Evolutionary conservation across 2,797 vertebrate species (phyloP).

Genomic region (Kryptolebias ocellatus): DNA sequence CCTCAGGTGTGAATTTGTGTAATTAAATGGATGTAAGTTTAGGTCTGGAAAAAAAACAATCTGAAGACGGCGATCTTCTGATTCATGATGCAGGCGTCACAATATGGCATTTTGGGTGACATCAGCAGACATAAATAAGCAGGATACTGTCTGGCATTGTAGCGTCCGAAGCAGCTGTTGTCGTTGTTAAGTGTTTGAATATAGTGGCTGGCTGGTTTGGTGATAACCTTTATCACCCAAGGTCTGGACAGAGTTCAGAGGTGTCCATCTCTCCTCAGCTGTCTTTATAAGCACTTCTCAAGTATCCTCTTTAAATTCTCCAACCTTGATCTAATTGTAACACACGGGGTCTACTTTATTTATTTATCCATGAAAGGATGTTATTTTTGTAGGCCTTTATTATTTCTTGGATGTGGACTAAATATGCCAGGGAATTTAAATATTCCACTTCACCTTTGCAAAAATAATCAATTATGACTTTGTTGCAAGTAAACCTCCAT

Average conservation of each 20-base stretch:
- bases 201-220: constrained; percentile 40
- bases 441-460: background rate
- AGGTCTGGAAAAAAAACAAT: background rate
- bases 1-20: too few relatives aligned
- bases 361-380: background rate
- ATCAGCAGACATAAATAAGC: constrained; percentile 27
- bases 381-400: too few relatives aligned
- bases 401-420: too few relatives aligned
- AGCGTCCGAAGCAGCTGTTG: constrained; percentile 23
- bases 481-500: background rate
- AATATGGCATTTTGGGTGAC: background rate
- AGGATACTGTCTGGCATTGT: constrained; percentile 1
- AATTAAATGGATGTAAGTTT: too few relatives aligned
- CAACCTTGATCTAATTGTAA: constrained; percentile 10
- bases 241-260: constrained; percentile 60
- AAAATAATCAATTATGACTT: constrained; percentile 1
- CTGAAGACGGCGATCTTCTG: background rate
- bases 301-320: constrained; percentile 46
- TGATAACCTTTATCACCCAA: constrained; percentile 64
- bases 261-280: constrained; percentile 58
- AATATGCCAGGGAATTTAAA: too few relatives aligned
- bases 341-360: background rate
- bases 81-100: background rate
- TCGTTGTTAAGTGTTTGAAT: constrained; percentile 22
- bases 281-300: constrained; percentile 54